Conservation (phyloP, 2,888 invertebrate species). For the Coenonympha arcania region DNA sequence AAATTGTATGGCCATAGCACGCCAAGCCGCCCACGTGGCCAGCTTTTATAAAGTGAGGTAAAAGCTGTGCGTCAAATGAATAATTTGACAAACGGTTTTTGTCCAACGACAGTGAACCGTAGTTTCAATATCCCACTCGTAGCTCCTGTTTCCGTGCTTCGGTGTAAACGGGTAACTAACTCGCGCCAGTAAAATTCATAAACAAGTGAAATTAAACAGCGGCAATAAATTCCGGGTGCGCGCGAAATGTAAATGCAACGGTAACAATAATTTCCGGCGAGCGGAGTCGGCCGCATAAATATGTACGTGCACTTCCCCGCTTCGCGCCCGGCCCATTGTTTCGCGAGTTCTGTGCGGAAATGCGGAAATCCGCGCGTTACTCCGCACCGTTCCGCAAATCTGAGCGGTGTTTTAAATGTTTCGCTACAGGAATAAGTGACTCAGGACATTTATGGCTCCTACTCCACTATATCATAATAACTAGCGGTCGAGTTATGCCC, state of each 20-base stretch:
- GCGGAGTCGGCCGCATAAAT: conserved; percentile 28
- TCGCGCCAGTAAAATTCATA: conserved; percentile 26
- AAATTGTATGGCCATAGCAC: no score
- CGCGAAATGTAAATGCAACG: conserved; percentile 38
- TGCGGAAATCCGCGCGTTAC: no score
- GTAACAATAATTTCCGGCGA: conserved; percentile 37
- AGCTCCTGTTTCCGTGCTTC: not conserved
- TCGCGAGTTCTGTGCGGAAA: conserved; percentile 10
- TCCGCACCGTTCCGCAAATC: not conserved
- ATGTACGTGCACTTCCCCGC: conserved; percentile 28
- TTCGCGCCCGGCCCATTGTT: conserved; percentile 24
- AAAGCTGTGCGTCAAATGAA: no score
- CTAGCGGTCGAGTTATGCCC: no score
- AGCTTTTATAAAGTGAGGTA: no score
- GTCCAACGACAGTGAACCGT: no score
- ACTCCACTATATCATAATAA: no score
- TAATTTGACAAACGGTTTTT: no score
- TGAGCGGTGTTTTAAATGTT: conserved; percentile 2
- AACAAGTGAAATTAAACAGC: conserved; percentile 33
- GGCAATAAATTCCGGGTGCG: conserved; percentile 33
- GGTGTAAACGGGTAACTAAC: no score
- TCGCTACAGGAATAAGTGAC: not conserved
- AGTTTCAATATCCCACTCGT: not conserved
- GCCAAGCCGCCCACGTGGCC: no score
- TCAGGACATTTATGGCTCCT: no score